phyloP scores from a whole-genome alignment of 2,888 invertebrate species.

The Zhuqinia jingwanae region DNA sequence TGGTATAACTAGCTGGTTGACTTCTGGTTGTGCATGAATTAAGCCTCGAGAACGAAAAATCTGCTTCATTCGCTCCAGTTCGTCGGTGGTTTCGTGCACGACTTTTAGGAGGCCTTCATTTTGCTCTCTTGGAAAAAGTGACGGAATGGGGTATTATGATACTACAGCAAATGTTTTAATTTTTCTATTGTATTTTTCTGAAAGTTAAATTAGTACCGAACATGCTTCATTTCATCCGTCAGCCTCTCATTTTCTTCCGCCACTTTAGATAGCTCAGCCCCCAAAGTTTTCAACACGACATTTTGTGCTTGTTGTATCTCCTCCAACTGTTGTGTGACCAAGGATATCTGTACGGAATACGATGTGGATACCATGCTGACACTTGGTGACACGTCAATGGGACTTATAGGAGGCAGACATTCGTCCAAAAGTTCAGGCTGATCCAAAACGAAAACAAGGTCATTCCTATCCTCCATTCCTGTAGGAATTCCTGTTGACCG shows the following conservation, averaged over 20 bases:
- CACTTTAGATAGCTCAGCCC: constrained; percentile 60
- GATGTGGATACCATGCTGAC: constrained; percentile 21
- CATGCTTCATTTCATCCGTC: constrained; percentile 50
- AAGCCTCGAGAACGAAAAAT: constrained; percentile 33
- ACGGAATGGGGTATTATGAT: no score
- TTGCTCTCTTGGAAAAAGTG: constrained; percentile 30
- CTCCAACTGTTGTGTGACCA: constrained; percentile 71
- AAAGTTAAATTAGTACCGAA: constrained; percentile 44
- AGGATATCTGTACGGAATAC: constrained; percentile 47
- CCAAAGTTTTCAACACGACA: constrained; percentile 66
- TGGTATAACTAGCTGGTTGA: not conserved
- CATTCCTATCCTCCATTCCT: not conserved
- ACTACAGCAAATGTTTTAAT: no score
- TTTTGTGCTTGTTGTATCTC: constrained; percentile 73
- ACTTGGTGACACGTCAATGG: constrained; percentile 4
- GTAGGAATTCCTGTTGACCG: no score
- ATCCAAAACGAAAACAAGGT: not conserved
- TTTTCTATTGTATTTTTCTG: no score
- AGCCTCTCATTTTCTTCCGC: constrained; percentile 68
- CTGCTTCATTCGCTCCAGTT: constrained; percentile 65
- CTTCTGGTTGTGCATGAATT: not conserved
- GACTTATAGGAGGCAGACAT: constrained; percentile 11
- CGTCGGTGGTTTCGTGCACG: constrained; percentile 60
- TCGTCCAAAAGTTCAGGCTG: constrained; percentile 42
- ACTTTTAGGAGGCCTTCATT: constrained; percentile 60